Conservation (phyloP, 2,113 vertebrate species). For the Hucho hucho region DNA sequence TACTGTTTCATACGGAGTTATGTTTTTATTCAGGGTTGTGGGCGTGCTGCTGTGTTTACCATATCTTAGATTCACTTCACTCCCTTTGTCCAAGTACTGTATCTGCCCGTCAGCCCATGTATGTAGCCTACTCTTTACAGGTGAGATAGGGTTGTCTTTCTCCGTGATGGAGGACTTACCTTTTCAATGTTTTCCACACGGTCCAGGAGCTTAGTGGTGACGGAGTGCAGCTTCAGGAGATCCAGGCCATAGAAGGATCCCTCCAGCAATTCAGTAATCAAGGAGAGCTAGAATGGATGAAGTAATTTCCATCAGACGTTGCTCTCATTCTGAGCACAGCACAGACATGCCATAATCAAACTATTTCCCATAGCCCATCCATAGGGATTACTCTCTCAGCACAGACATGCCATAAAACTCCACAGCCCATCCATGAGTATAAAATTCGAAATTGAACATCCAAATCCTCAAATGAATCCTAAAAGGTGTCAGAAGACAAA, state of each 20-base stretch:
- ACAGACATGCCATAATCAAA: no score
- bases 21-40: no score
- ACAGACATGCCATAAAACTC: background rate
- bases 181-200: slow-evolving; percentile 88
- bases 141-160: background rate
- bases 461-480: background rate
- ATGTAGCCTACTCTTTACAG: no score
- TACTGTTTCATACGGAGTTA: no score
- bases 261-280: slow-evolving; percentile 90
- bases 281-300: slow-evolving; percentile 80
- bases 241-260: slow-evolving; percentile 91
- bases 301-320: slow-evolving; percentile 48
- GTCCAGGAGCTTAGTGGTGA: slow-evolving; percentile 85
- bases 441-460: background rate
- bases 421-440: background rate
- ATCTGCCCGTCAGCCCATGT: no score
- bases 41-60: no score
- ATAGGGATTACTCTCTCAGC: no score
- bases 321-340: background rate
- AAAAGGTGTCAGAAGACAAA: no score
- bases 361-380: no score
- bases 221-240: slow-evolving; percentile 87
- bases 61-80: no score
- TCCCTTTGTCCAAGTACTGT: no score
- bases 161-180: slow-evolving; percentile 66